A percentile compares a stretch with the other conserved stretches of the same genome.
These are phyloP conservation scores for Drosophila lacicola DNA, from an alignment of 2,888 invertebrate genomes.

Conservation along the genomic window DNA sequence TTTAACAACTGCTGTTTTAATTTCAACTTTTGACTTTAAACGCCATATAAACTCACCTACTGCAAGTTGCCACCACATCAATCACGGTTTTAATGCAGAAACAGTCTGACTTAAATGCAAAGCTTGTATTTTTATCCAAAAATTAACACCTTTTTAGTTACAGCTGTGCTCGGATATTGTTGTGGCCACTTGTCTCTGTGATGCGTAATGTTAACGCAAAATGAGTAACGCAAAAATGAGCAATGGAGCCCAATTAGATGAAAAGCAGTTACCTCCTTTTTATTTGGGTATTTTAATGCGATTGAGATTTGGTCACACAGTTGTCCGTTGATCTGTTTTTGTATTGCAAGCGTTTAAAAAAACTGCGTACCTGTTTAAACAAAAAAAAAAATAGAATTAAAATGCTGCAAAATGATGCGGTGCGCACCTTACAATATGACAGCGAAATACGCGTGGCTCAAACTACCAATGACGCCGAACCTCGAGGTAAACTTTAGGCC, in stretches of 20 bases:
- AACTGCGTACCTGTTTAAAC: not conserved
- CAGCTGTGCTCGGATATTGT: constrained; percentile 28
- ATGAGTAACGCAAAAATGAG: not conserved
- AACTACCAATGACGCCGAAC: constrained; percentile 69
- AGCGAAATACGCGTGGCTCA: constrained; percentile 84
- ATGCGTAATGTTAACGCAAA: constrained; percentile 27
- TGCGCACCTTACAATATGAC: constrained; percentile 83
- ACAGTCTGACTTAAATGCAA: not conserved
- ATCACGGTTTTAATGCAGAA: constrained; percentile 14
- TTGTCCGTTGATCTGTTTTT: constrained; percentile 38
- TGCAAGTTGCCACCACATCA: constrained; percentile 36
- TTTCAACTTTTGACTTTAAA: not conserved
- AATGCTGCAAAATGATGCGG: constrained; percentile 84
- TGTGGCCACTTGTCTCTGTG: constrained; percentile 14
- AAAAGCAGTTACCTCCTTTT: too few species aligned
- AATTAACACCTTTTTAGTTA: constrained; percentile 5
- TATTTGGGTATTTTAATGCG: not conserved
- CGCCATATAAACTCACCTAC: constrained; percentile 45
- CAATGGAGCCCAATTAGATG: not conserved
- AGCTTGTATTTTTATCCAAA: not conserved
- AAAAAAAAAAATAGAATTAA: constrained; percentile 12
- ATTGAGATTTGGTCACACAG: constrained; percentile 33
- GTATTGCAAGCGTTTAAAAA: constrained; percentile 29
- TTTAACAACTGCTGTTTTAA: constrained; percentile 10
- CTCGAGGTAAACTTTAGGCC: constrained; percentile 68